These are phyloP conservation scores for Acromyrmex charruanus DNA, from an alignment of 1,140 invertebrate genomes.

Conservation along the genomic window DNA sequence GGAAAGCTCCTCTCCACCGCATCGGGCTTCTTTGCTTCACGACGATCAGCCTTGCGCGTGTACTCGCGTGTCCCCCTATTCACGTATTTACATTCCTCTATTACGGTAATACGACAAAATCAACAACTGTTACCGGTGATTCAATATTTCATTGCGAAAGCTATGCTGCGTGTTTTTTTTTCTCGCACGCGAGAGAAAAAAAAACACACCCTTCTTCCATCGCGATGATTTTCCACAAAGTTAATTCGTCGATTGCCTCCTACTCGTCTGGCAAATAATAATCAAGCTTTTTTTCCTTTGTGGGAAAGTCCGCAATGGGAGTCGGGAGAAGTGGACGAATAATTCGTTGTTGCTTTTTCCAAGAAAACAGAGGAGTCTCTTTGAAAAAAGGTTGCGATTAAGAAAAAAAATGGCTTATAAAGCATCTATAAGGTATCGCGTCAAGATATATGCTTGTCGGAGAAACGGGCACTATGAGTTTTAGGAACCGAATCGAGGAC, in stretches of 20 bases:
- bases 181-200: constrained; percentile 6
- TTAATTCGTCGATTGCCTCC: constrained; percentile 25
- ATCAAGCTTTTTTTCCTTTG: background rate
- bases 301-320: constrained; percentile 5
- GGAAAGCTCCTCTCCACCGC: constrained; percentile 39
- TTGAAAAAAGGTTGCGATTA: background rate
- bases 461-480: background rate
- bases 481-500: background rate
- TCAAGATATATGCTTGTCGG: background rate
- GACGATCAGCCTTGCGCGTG: constrained; percentile 6
- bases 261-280: constrained; percentile 29
- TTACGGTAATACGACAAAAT: constrained; percentile 53
- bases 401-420: background rate
- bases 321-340: background rate
- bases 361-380: background rate
- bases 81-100: constrained; percentile 57
- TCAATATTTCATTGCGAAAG: constrained; percentile 45
- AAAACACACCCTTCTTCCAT: background rate
- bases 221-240: constrained; percentile 32
- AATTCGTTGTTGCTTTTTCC: constrained; percentile 5
- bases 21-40: constrained; percentile 43
- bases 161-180: background rate
- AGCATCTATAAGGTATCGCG: background rate
- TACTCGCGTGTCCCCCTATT: constrained; percentile 15
- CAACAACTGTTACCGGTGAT: constrained; percentile 41